Evolutionary conservation across 2,888 invertebrate species (phyloP).

Genomic region (Esperia sulphurella): DNA sequence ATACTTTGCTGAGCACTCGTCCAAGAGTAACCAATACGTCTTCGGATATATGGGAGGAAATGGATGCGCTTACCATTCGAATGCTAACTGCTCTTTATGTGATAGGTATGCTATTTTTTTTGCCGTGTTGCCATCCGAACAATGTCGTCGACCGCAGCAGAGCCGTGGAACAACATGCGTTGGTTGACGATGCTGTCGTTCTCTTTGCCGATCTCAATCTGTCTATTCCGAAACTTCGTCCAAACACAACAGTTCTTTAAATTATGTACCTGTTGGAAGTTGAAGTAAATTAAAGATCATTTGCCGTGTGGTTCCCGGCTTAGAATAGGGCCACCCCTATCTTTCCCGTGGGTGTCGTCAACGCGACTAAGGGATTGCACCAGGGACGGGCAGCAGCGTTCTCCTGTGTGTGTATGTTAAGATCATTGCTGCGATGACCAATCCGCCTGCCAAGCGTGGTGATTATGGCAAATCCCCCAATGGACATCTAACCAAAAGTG

Average conservation of each 20-base stretch:
- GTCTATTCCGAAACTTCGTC: slow-evolving; percentile 92
- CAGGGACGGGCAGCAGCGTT: too few species aligned
- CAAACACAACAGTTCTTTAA: slow-evolving; percentile 92
- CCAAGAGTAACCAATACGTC: neutral
- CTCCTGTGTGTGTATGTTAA: too few species aligned
- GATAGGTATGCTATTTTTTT: neutral
- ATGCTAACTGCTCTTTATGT: neutral
- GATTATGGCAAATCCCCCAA: too few species aligned
- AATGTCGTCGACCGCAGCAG: slow-evolving; percentile 94
- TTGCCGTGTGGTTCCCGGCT: too few species aligned
- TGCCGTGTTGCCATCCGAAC: slow-evolving; percentile 96
- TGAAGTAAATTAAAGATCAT: too few species aligned
- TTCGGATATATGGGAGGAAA: neutral
- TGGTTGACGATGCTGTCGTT: slow-evolving; percentile 80
- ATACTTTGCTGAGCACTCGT: neutral
- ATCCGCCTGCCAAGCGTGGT: too few species aligned
- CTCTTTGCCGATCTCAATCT: neutral
- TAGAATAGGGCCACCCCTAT: too few species aligned
- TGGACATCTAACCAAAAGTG: too few species aligned
- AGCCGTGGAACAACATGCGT: slow-evolving; percentile 93
- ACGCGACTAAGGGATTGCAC: too few species aligned
- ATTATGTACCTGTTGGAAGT: slow-evolving; percentile 89
- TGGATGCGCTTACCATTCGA: neutral
- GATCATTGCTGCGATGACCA: too few species aligned
- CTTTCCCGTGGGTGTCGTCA: too few species aligned